These are phyloP conservation scores for Parauchenoglanis punctatus DNA, from an alignment of 2,797 vertebrate genomes.

Conservation along the genomic window DNA sequence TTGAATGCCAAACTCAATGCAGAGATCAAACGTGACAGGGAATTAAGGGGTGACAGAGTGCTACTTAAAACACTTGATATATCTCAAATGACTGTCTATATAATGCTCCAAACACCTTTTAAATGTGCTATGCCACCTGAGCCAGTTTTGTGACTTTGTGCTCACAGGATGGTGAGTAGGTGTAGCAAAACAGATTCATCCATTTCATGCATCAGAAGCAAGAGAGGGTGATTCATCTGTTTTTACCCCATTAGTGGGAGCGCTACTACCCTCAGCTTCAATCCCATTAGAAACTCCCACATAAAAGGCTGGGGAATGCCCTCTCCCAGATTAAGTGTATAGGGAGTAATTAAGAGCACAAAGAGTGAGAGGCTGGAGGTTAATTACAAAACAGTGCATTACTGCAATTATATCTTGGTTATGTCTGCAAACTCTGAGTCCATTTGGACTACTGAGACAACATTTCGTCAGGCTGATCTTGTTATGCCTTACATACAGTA, in stretches of 20 bases:
- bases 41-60: background rate
- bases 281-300: conserved; percentile 42
- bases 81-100: background rate
- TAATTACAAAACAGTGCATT: conserved; percentile 60
- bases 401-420: conserved; percentile 54
- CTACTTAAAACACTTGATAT: background rate
- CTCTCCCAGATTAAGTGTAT: conserved; percentile 58
- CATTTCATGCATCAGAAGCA: conserved; percentile 27
- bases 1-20: conserved; percentile 7
- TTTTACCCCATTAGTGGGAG: conserved; percentile 2
- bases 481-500: background rate
- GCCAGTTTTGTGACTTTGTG: conserved; percentile 15
- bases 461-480: conserved; percentile 9
- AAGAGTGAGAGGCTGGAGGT: conserved; percentile 49
- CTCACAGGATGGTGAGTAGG: background rate
- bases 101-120: background rate
- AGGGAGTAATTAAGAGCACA: conserved; percentile 56
- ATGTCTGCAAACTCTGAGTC: conserved; percentile 35
- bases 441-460: conserved; percentile 15
- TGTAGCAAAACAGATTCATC: background rate
- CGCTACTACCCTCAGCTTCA: conserved; percentile 11
- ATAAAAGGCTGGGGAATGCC: conserved; percentile 54
- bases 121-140: background rate
- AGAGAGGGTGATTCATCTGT: conserved; percentile 36
- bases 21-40: conserved; percentile 35